Evolutionary conservation across 2,888 invertebrate species (phyloP), one percentile per base, ranked within the genome.

Genomic region (Polymixis flavicincta): DNA sequence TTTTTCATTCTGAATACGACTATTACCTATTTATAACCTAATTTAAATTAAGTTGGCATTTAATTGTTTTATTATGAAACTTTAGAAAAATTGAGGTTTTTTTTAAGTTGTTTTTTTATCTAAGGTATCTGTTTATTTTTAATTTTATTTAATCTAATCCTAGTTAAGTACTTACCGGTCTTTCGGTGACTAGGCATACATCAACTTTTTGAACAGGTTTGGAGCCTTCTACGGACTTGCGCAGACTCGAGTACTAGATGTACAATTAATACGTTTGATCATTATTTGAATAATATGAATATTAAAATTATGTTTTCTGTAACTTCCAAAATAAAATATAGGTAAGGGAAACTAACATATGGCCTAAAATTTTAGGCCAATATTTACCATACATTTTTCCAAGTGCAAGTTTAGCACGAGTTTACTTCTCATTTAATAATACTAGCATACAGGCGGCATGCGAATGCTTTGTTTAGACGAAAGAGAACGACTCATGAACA

Each of bases 201-300:
- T 93, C 93, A 4, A 63, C 80, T 80, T 90, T 91, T 28, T 91
- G 14, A 14, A 76, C 90, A 6, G 78, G 83, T 48, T 76, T 85
- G 71, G 79, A 87, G 37, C 87, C 85, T 13, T 89, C 89, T 5
- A 87, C 69, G 7, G 85, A 73, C 66, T 88, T 87, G 14, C 88
- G 89, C 19, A 92, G 76, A 60, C 76, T 69, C 60, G 83, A 87
- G 52, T 90, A 72, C 93, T 93, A 84, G 0, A 86, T 89, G 19
- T 57, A 67, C 11, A 70, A 45, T 14, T n/a, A n/a, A 65, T 64
- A 59, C 9, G 9, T 28, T 54, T 59, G 1, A 45, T 64, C 11
- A 45, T 42, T 61, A 61, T 61, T 42, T 25, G 19, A 17, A 25
- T 63, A 25, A 42, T 37, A n/a, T n/a, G n/a, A n/a, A n/a, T 32